Base-by-base conservation (phyloP, 2,888 invertebrate genomes). In the Frankliniella fusca region DNA sequence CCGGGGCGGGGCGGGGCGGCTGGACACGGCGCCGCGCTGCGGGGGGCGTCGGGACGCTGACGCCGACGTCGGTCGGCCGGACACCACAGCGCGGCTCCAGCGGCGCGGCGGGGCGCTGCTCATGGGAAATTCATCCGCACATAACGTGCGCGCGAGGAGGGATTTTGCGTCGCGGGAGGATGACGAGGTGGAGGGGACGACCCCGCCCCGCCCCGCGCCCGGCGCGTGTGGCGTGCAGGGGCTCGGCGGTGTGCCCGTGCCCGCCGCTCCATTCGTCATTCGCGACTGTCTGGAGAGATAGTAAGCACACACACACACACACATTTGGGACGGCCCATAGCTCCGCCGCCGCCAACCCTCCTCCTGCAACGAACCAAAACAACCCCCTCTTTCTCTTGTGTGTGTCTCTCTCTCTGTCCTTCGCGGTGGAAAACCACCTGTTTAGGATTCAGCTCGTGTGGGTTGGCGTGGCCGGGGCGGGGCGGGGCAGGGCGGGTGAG, bases 51-150 rank as follows among this genome's bases (percentile, higher is more conserved):
- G n/a, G n/a, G n/a, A n/a, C n/a, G 54, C 3, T 20, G 7, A 12
- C 54, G 54, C 7, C 15, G 54, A 20, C 54, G 3, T 20, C 54
- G 10, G 54, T 20, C 54, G 54, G 54, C 54, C 8, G 54, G 54
- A 54, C 54, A 54, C 54, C 5, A 9, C 38, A 5, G 2, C 38
- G 38, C 38, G 38, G 70, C 23, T 0, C n/a, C 70, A 23, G 9
- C 70, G 9, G 15, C 65, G 38, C 38, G 38, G 38, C 38, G 38
- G 38, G 38, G 38, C 38, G 38, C 3, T 9, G 15, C 65, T 70
- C 70, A 70, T 70, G 70, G 70, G n/a, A 70, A 70, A 70, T 70
- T 70, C 70, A 70, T 70, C 23, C n/a, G 38, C 38, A 38, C 38
- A 38, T 38, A 38, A 38, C 38, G 38, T 38, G 38, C 38, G 38